Evolutionary conservation across 2,888 invertebrate genomes (phyloP).

Genomic region (Fissipunctia ypsillon): DNA sequence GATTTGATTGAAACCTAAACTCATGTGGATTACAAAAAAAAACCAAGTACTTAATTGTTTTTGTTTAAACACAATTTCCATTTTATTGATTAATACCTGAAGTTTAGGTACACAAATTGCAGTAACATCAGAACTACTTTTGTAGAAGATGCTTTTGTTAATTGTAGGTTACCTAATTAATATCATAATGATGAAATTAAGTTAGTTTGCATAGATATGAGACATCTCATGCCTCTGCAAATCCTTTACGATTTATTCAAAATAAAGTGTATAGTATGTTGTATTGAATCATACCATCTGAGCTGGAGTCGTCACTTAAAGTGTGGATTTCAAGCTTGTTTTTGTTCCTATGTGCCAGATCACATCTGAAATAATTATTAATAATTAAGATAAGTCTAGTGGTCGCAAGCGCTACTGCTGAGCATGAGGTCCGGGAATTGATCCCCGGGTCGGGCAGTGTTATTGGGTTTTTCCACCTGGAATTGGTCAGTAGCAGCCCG

Average conservation of each 20-base stretch:
- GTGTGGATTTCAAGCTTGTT: constrained; percentile 77
- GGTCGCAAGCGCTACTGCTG: no score
- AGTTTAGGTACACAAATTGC: neutral
- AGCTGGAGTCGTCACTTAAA: constrained; percentile 73
- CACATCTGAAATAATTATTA: constrained; percentile 72
- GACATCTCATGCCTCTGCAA: no score
- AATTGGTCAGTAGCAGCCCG: no score
- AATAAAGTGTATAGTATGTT: constrained; percentile 1
- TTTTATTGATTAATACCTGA: neutral
- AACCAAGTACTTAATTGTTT: no score
- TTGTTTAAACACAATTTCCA: neutral
- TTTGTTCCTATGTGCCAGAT: constrained; percentile 75
- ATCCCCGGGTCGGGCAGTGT: no score
- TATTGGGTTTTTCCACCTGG: no score
- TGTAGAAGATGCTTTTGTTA: neutral
- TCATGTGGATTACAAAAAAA: neutral
- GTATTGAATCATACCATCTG: constrained; percentile 71
- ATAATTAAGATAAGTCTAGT: no score
- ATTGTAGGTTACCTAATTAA: neutral
- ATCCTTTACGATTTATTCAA: neutral
- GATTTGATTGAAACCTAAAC: neutral
- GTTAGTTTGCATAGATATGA: neutral
- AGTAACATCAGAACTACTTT: neutral
- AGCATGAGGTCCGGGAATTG: no score
- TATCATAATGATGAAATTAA: neutral